Base-by-base conservation (phyloP, 2,888 invertebrate species). In the Sminthurinus aureus region DNA sequence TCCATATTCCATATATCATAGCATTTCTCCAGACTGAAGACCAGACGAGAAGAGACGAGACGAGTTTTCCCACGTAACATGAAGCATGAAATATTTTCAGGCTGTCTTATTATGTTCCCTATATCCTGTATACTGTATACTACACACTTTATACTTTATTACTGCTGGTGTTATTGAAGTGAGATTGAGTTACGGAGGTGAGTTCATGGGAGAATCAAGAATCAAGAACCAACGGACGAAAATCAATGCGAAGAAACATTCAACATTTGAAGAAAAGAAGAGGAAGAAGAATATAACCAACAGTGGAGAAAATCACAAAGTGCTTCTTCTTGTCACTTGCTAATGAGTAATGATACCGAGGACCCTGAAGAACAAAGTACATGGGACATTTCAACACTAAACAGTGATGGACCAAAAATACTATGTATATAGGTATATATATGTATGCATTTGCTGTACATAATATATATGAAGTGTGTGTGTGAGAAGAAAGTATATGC, bases 281-380 rank as follows among this genome's bases (percentile, higher is more conserved):
- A 24, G 24, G 71, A 26, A 24, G 24, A 24, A 71, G 71, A 71
- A 11, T 9, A 24, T 24, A 24, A 26, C 26, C n/a, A n/a, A 78
- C 66, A 66, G n/a, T 38, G 38, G 66, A 66, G 78, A 66, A 26
- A 51, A 80, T 52, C 71, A 20, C 76, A 75, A 79, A 83, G 83
- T 83, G 83, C 83, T 83, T 83, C 83, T 83, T 79, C 83, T 73
- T 83, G 83, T 83, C 75, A 74, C 66, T 52, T 52, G 52, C 67
- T 83, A 83, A 83, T 83, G 83, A 83, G 83, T 83, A 69, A 83
- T 74, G 79, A 83, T 83, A 79, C 20, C 75, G 52, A 58, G 74
- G 82, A 82, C 82, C 76, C 82, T 76, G 76, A 81, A 38, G 52
- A 38, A 20, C 26, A 20, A 67, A 24, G 38, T 64, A 73, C 71